Evolutionary conservation across 1,140 invertebrate genomes (phyloP), one percentile per base, ranked within the genome.

Genomic region (Drosophila burlai): DNA sequence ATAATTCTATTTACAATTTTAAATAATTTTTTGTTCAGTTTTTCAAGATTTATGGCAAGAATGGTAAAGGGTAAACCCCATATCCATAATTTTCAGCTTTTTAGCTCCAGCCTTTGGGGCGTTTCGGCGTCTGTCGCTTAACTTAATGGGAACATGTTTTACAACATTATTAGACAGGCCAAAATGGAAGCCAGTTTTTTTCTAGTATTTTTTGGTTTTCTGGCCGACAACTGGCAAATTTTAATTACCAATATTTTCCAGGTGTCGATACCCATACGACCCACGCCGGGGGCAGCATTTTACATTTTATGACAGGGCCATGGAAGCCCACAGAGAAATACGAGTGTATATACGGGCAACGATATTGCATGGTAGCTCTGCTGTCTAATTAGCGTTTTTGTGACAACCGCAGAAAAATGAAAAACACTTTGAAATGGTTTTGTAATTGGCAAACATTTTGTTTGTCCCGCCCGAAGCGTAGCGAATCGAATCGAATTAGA

Each of bases 221-320:
- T 57, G 64, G 29, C 57, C 68, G 52, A 67, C 61, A 73, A 81
- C 77, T 80, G 83, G 79, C 83, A 45, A 85, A 86, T 85, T 85
- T 85, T 85, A 85, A 86, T 85, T 85, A 85, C 83, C 83, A 85
- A 85, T 85, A 85, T 85, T 85, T 75, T 85, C 80, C 83, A 86
- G 83, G 83, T 86, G 83, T 86, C 83, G 83, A 79, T 79, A 71
- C 59, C 72, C 55, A 60, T 43, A 65, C 83, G 83, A 82, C 82
- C 82, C 78, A 85, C 83, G 59, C 82, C 58, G 52, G 57, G 42
- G 68, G 62, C 82, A 75, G 72, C 74, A 81, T 81, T 85, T 81
- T 78, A 72, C 61, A 79, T 79, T 85, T 85, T 85, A 85, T 85
- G 82, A 85, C 82, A 85, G 68, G 68, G 45, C 62, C 74, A 49